Percentiles rank a stretch among this genome's conserved stretches.
These are phyloP conservation scores for Heteronetta atricapilla DNA, from an alignment of 2,113 vertebrate species.

Conservation along the genomic window DNA sequence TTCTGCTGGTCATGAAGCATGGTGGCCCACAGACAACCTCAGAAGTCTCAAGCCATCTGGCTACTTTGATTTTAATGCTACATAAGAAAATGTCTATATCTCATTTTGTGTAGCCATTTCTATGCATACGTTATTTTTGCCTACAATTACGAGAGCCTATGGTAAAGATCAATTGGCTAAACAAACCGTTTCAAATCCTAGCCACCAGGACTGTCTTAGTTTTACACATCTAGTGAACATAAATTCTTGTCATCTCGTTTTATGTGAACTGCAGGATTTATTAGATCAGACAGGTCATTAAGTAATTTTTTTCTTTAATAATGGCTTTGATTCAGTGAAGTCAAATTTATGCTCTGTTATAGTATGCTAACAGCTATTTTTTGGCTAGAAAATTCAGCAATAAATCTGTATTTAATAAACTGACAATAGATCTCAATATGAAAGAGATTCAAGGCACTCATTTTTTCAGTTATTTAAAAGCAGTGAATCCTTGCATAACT, in stretches of 20 bases:
- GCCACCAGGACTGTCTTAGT: conserved; percentile 43
- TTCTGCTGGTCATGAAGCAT: background rate
- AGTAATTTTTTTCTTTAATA: conserved; percentile 73
- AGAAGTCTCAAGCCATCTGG: background rate
- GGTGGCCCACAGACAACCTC: background rate
- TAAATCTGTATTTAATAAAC: conserved; percentile 83
- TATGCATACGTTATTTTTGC: background rate
- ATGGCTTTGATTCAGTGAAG: conserved; percentile 66
- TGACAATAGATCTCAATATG: conserved; percentile 72
- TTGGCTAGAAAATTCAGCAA: conserved; percentile 58
- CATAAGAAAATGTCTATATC: background rate
- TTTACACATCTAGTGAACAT: conserved; percentile 67
- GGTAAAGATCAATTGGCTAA: conserved; percentile 13
- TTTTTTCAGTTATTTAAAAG: conserved; percentile 55
- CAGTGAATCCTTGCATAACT: conserved; percentile 31
- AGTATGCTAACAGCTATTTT: conserved; percentile 68
- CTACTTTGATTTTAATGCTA: conserved; percentile 9
- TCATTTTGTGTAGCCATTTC: background rate
- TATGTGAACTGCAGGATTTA: conserved; percentile 75
- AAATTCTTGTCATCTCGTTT: conserved; percentile 72
- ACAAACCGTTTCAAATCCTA: conserved; percentile 31
- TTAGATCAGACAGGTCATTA: conserved; percentile 73
- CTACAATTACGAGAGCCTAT: background rate
- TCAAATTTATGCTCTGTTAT: conserved; percentile 76
- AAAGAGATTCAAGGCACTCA: conserved; percentile 41